Conservation (phyloP, 2,797 vertebrate species). For the Cyprinodon diabolis region DNA sequence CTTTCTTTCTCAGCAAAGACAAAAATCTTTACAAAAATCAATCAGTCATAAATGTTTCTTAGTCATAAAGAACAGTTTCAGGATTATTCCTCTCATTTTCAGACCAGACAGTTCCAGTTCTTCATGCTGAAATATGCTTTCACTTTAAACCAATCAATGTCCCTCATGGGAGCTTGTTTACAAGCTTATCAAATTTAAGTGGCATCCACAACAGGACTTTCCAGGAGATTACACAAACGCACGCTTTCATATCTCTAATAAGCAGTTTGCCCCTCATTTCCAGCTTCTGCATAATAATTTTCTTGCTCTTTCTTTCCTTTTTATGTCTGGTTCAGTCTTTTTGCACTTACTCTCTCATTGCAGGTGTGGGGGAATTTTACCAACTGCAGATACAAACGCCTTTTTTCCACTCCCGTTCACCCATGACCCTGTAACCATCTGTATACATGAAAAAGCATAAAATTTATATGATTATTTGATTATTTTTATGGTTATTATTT, state of each 20-base stretch:
- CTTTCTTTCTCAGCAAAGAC: constrained; percentile 18
- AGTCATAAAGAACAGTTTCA: constrained; percentile 52
- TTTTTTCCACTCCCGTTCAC: constrained; percentile 9
- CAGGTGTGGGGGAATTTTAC: constrained; percentile 65
- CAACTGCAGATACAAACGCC: not conserved
- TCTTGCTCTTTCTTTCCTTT: constrained; percentile 7
- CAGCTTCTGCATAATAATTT: not conserved
- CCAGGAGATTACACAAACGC: constrained; percentile 21
- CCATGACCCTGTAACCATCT: constrained; percentile 22
- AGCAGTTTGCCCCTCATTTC: constrained; percentile 22
- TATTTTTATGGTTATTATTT: not conserved
- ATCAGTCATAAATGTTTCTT: constrained; percentile 32
- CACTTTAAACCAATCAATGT: constrained; percentile 12
- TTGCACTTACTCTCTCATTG: constrained; percentile 34
- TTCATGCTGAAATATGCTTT: constrained; percentile 32
- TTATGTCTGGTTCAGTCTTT: constrained; percentile 22
- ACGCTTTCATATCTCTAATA: constrained; percentile 23
- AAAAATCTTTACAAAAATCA: constrained; percentile 27
- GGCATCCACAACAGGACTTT: constrained; percentile 25
- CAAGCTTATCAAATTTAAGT: constrained; percentile 1
- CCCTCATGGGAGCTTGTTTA: not conserved
- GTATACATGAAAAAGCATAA: not conserved
- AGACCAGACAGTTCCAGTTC: constrained; percentile 10
- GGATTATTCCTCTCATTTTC: constrained; percentile 20
- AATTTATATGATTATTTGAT: not conserved